Conservation (phyloP, 2,113 vertebrate species). For the Cyprinodon variegatus region DNA sequence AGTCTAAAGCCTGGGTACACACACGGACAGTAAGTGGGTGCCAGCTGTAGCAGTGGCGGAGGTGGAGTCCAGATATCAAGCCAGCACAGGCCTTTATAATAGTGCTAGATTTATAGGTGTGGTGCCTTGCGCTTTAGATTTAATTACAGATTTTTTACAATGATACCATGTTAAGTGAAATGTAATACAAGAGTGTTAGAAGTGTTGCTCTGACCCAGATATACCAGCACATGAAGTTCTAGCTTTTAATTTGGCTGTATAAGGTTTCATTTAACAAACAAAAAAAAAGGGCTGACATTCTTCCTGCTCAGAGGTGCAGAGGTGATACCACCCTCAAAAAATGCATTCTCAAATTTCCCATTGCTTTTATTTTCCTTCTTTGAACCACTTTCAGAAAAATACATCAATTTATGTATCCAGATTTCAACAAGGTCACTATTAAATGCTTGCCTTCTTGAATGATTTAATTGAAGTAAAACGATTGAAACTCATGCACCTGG, state of each 20-base stretch:
- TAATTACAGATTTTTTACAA: slow-evolving; percentile 70
- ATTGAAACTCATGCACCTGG: slow-evolving; percentile 69
- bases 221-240: slow-evolving; percentile 33
- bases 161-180: slow-evolving; percentile 65
- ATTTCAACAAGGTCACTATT: slow-evolving; percentile 58
- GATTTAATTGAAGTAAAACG: slow-evolving; percentile 80
- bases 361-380: not conserved
- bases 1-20: slow-evolving; percentile 38
- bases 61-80: slow-evolving; percentile 59
- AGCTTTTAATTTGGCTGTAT: slow-evolving; percentile 51
- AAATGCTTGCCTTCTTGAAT: slow-evolving; percentile 67
- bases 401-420: slow-evolving; percentile 64
- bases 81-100: slow-evolving; percentile 69
- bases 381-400: not conserved
- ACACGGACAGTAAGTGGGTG: slow-evolving; percentile 8
- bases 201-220: slow-evolving; percentile 50
- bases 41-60: slow-evolving; percentile 62
- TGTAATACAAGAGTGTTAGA: slow-evolving; percentile 52
- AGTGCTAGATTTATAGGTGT: slow-evolving; percentile 73
- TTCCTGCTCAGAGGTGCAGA: slow-evolving; percentile 36
- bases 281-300: slow-evolving; percentile 10
- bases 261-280: slow-evolving; percentile 49
- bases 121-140: slow-evolving; percentile 64
- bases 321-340: slow-evolving; percentile 29
- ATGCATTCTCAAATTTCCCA: slow-evolving; percentile 31